A percentile compares a stretch with the other conserved stretches of the same genome.
Conservation (phyloP, 2,888 invertebrate genomes). For the Prosapia bicincta region DNA sequence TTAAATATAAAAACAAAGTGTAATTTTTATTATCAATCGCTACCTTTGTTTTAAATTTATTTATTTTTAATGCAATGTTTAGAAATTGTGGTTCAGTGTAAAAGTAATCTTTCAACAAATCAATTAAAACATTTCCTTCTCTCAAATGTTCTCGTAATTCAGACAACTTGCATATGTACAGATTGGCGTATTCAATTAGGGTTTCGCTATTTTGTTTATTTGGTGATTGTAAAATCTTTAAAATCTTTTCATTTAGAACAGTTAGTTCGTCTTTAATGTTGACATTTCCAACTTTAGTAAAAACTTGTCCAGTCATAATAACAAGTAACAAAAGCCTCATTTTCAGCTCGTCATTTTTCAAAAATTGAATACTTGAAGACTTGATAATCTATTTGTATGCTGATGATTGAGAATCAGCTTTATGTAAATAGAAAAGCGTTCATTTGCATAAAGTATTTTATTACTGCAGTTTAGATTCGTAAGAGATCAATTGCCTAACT, state of each 20-base stretch:
- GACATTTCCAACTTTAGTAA: too few species aligned
- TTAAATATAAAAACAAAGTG: background rate
- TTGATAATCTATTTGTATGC: too few species aligned
- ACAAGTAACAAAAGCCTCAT: too few species aligned
- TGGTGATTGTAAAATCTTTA: background rate
- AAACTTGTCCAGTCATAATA: too few species aligned
- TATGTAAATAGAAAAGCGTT: too few species aligned
- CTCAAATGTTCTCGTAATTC: background rate
- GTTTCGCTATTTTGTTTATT: background rate
- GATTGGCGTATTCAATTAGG: background rate
- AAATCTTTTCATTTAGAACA: background rate
- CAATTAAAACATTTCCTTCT: background rate
- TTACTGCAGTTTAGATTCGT: too few species aligned
- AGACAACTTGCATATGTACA: background rate
- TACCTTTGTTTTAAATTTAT: background rate
- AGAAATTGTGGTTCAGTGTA: background rate
- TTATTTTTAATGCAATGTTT: background rate
- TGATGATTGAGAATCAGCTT: too few species aligned
- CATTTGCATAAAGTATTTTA: too few species aligned
- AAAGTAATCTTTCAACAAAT: background rate
- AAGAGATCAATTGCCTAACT: too few species aligned
- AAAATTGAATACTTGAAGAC: too few species aligned
- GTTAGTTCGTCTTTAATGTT: background rate
- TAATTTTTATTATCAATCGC: background rate
- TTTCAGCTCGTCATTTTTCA: too few species aligned